These are phyloP conservation scores for Metridium senile DNA, from an alignment of 92 coral and sea anemone genomes.

Conservation along the genomic window DNA sequence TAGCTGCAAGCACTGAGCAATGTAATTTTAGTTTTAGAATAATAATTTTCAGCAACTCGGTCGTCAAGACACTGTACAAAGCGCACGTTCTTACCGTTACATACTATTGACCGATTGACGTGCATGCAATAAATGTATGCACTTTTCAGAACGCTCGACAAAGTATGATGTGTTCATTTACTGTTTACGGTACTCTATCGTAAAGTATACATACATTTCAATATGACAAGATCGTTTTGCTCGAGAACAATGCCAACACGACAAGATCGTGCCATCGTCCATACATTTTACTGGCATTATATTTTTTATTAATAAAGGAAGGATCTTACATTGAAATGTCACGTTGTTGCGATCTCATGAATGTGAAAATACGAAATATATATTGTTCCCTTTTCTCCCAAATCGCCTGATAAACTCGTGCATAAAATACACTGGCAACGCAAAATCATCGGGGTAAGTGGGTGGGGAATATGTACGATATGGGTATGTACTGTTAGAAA, in stretches of 20 bases:
- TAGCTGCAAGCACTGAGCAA: slow-evolving; percentile 49
- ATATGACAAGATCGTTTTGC: slow-evolving; percentile 32
- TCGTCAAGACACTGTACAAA: slow-evolving; percentile 87
- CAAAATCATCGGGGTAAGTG: too few species aligned
- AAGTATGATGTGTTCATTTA: slow-evolving; percentile 26
- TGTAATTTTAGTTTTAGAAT: slow-evolving; percentile 97
- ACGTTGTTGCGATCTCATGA: background rate
- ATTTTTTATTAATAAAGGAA: slow-evolving; percentile 39
- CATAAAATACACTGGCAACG: too few species aligned
- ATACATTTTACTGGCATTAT: slow-evolving; percentile 41
- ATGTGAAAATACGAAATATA: too few species aligned
- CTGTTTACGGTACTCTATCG: slow-evolving; percentile 19
- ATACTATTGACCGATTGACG: slow-evolving; percentile 82
- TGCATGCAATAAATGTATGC: slow-evolving; percentile 92
- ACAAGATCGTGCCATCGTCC: slow-evolving; percentile 32
- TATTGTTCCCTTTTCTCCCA: too few species aligned
- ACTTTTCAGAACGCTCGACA: slow-evolving; percentile 83
- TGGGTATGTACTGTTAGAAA: too few species aligned
- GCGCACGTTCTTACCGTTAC: slow-evolving; percentile 91
- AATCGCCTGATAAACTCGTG: too few species aligned
- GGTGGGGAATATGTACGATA: too few species aligned
- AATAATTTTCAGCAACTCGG: slow-evolving; percentile 88
- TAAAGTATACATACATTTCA: slow-evolving; percentile 31
- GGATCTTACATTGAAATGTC: slow-evolving; percentile 24
- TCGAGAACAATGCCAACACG: slow-evolving; percentile 21